A percentile compares a stretch with the other conserved stretches of the same genome.
Evolutionary conservation across 1,140 invertebrate species (phyloP).

Genomic region (Pararge aegeria): DNA sequence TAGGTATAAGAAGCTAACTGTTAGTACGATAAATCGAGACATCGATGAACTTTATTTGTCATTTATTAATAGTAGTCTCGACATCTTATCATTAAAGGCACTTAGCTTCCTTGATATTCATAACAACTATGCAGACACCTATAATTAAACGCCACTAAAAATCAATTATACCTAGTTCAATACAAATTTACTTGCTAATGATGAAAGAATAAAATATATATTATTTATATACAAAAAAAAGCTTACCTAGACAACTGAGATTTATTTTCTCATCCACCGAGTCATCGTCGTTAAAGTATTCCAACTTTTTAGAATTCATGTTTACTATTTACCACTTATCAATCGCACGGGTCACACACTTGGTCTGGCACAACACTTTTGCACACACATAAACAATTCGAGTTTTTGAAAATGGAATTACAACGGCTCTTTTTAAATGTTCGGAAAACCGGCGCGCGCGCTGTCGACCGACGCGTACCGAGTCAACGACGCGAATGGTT

Average conservation of each 20-base stretch:
- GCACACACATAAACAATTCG: constrained; percentile 26
- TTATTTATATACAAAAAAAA: no score
- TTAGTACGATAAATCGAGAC: constrained; percentile 1
- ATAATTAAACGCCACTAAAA: constrained; percentile 2
- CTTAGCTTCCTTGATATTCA: constrained; percentile 22
- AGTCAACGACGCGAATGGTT: constrained; percentile 56
- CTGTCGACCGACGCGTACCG: constrained; percentile 45
- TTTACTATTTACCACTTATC: constrained; percentile 28
- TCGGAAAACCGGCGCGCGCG: constrained; percentile 41
- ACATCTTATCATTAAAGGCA: constrained; percentile 20
- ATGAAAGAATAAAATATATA: no score
- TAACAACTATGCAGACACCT: constrained; percentile 26
- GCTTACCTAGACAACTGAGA: constrained; percentile 75
- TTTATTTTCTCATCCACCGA: constrained; percentile 71
- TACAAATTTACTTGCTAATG: no score
- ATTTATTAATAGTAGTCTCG: constrained; percentile 4
- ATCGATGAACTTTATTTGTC: constrained; percentile 15
- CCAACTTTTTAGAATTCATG: constrained; percentile 77
- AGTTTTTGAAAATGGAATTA: constrained; percentile 12
- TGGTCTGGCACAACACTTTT: constrained; percentile 28
- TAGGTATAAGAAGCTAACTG: background rate
- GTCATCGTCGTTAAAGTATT: constrained; percentile 68
- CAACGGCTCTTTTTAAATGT: constrained; percentile 48
- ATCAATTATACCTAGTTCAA: no score
- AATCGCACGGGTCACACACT: constrained; percentile 22